Base-by-base conservation (phyloP, 2,113 vertebrate genomes). In the Aix galericulata region DNA sequence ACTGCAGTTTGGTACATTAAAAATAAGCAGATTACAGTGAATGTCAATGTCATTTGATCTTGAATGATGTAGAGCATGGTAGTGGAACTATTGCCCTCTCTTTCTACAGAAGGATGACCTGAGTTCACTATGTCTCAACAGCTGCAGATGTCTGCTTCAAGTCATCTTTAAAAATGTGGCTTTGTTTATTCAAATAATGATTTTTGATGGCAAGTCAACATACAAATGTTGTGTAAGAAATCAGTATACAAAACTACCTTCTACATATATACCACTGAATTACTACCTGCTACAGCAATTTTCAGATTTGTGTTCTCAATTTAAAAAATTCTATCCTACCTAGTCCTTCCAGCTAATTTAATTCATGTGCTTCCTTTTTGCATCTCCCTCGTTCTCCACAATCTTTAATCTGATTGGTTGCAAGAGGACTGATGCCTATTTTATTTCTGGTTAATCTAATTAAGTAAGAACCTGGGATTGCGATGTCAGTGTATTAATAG, bases 381-480 rank as follows among this genome's bases (percentile, higher is more conserved):
- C 72, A 89, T 89, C 84, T 75, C 83, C 68, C 63, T 88, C 8
- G 0, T 58, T 77, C 46, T 29, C 63, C 9, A 1, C 17, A 20
- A n/a, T 56, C 71, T 76, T 80, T 46, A 36, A 27, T 42, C 38
- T 50, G 31, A 78, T 38, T 96, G 75, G 62, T 32, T 69, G 38
- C 32, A 85, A 76, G 36, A 64, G 60, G 44, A n/a, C 68, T 89
- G 53, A 85, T 89, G 9, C 48, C 52, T 53, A 69, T 80, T 94
- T 95, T 89, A 88, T 96, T 90, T 82, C 67, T 89, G 71, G 74
- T 77, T 96, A 95, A 96, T 88, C 88, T 74, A 86, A 79, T 93
- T 91, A 94, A 81, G 40, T 84, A 80, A 93, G 2, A 96, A 74
- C 26, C 48, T 50, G 36, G 66, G 66, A 93, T 93, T 94, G 89